Evolutionary conservation across 1,140 invertebrate genomes (phyloP), one percentile per base, ranked within the genome.

Genomic region (Drosophila equinoxialis): DNA sequence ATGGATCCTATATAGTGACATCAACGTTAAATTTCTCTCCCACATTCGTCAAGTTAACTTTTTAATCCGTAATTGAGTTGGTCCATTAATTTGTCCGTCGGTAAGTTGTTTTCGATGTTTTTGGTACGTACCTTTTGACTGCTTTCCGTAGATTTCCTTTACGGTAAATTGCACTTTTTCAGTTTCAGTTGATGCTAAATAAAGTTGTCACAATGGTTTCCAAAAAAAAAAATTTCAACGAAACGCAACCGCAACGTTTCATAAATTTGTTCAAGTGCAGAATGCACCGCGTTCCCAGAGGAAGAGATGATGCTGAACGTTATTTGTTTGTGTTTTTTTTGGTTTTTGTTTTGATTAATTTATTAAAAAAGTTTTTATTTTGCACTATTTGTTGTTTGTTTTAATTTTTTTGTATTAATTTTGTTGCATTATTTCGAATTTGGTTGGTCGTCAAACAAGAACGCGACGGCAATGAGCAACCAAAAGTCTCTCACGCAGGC

Each of bases 381-480:
- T 51, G 17, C 45, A 51, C 45, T 51, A 23, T 51, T 51, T 51
- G 8, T 39, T 13, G 37, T 11, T 39, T 39, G 10, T 39, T 39
- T 11, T 0, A 0, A 5, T 39, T 39, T 39, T 13, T 4, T 3
- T 39, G 0, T 0, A 30, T 30, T 11, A 39, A 20, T 51, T 23
- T 51, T 51, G 17, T 51, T 51, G 45, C 45, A 51, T 51, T 51
- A 48, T 48, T 48, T 48, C 8, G 45, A 48, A 48, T 51, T 23
- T 51, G 17, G 17, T 51, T 48, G 14, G 45, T 20, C 45, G 45
- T 20, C 14, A n/a, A 48, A 48, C 2, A 17, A 17, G 45, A 48
- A 48, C 45, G 45, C 45, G 45, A 51, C 45, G 45, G 45, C 45
- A 51, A 51, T 17, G 45, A 17, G 14, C 14, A 48, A 17, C 8